phyloP scores from a whole-genome alignment of 2,888 invertebrate genomes.

The Cybosia mesomella region DNA sequence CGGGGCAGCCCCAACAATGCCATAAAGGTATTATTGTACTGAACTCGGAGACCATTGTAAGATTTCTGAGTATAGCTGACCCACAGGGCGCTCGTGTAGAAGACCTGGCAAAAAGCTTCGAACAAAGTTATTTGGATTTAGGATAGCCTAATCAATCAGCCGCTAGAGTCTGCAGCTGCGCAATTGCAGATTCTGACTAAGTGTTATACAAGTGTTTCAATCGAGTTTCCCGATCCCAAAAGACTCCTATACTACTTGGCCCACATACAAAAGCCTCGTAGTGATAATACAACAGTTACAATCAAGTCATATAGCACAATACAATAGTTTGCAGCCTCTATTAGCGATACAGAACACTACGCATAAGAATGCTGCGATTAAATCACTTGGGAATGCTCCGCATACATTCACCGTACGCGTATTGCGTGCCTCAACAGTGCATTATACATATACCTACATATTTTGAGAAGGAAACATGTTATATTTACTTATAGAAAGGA shows the following conservation, averaged over 20 bases:
- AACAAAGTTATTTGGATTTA: too few species aligned
- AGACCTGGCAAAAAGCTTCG: too few species aligned
- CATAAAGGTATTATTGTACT: too few species aligned
- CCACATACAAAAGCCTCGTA: neutral
- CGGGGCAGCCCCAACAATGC: too few species aligned
- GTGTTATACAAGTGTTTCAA: too few species aligned
- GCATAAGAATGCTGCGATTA: constrained; percentile 7
- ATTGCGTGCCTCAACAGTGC: neutral
- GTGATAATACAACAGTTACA: neutral
- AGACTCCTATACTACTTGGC: neutral
- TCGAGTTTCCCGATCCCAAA: neutral
- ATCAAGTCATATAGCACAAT: neutral
- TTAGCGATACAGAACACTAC: neutral
- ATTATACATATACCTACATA: neutral
- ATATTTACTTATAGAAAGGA: neutral
- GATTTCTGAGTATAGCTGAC: too few species aligned
- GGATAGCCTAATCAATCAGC: too few species aligned
- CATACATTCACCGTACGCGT: neutral
- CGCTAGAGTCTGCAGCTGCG: too few species aligned
- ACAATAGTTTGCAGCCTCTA: neutral
- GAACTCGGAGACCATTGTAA: too few species aligned
- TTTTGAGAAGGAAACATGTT: neutral
- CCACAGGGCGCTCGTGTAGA: too few species aligned
- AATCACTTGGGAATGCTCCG: neutral
- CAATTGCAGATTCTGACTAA: too few species aligned